Percentiles rank a stretch among this genome's conserved stretches.
phyloP scores from a whole-genome alignment of 2,888 invertebrate genomes.

The Malthinus flaveolus region DNA sequence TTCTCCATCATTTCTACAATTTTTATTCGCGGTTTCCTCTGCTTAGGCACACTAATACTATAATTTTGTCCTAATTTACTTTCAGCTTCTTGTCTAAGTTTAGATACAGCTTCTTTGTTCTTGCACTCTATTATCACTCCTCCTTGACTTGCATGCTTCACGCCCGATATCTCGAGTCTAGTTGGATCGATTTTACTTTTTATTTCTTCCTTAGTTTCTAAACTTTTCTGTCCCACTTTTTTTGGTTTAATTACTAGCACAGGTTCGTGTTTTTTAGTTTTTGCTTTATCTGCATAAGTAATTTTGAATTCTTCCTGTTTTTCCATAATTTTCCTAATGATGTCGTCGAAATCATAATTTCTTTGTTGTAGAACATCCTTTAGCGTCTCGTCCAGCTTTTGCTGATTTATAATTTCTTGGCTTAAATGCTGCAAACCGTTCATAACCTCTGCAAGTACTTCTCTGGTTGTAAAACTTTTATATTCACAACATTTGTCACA shows the following conservation, averaged over 20 bases:
- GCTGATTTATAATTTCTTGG: neutral
- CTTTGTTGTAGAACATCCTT: neutral
- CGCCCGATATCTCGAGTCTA: neutral
- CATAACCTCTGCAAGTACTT: neutral
- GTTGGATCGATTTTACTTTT: neutral
- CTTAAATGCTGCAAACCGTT: neutral
- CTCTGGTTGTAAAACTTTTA: neutral
- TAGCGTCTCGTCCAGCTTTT: neutral
- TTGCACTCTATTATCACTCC: neutral
- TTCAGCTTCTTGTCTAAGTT: neutral
- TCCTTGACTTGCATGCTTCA: neutral
- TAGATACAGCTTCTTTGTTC: neutral
- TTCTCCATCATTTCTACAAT: too few species aligned
- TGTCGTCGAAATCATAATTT: neutral
- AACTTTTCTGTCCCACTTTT: neutral
- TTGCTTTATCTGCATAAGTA: neutral
- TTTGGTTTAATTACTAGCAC: neutral
- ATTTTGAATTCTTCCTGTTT: neutral
- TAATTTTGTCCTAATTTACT: neutral
- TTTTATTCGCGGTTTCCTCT: too few species aligned
- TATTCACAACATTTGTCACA: neutral
- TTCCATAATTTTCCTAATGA: neutral
- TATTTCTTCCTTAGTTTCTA: neutral
- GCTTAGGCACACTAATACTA: neutral
- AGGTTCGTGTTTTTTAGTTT: conserved; percentile 3